Base-by-base conservation (phyloP, 2,113 vertebrate genomes). In the Varanus salvator region DNA sequence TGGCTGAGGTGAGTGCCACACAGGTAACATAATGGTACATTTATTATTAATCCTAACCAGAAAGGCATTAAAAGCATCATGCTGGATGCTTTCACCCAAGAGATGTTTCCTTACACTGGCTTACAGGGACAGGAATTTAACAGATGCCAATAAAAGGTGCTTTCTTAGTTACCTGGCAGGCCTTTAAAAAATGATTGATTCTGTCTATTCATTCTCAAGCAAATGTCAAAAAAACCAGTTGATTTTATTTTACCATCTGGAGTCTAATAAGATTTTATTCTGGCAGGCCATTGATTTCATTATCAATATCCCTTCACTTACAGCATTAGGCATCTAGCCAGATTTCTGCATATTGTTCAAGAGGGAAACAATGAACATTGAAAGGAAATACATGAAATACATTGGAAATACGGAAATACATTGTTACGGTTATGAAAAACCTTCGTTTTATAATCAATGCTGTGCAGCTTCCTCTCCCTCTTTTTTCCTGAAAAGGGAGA, bases 191-290 rank as follows among this genome's bases (percentile, higher is more conserved):
- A 84, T 38, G 60, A 17, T 72, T 66, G 91, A 75, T 60, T 4
- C 1, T 6, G 9, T 52, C 8, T 81, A 90, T 68, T 52, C 69
- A 91, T 87, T 87, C n/a, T 1, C 2, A 50, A 54, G 86, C 44
- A 87, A 11, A 89, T 90, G 14, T 80, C 44, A 31, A 1, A 87
- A 44, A 25, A 90, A 76, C 87, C 0, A 50, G 54, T 80, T 77
- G 81, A 17, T 64, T 91, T 86, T 89, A 19, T 87, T 76, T 91
- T 87, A 81, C 25, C 64, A 88, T 52, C 52, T 93, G 60, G 31
- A 82, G 11, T 52, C 8, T 77, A 82, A 64, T 64, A 87, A 86
- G 9, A 25, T 87, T 88, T 91, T 90, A 68, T 74, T 84, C 21
- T 87, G 84, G 68, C 34, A 77, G 3, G 15, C 87, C 3, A 74